These are phyloP conservation scores for Tetragnatha montana DNA, from an alignment of 2,888 invertebrate species.

Conservation along the genomic window DNA sequence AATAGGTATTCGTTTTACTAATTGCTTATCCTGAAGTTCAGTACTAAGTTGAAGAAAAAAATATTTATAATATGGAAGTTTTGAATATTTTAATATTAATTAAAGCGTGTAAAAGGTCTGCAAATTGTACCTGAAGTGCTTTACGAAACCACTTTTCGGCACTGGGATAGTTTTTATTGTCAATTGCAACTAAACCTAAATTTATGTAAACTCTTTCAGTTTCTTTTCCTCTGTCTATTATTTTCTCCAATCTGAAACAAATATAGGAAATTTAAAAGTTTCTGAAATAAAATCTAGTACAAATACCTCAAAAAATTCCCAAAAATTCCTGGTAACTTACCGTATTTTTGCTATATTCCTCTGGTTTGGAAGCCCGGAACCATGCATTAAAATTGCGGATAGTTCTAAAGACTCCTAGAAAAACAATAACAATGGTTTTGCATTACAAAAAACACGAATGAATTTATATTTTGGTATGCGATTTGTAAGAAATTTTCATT, in stretches of 20 bases:
- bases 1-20: no score
- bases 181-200: conserved; percentile 76
- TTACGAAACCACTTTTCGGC: conserved; percentile 75
- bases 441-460: no score
- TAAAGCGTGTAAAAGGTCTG: background rate
- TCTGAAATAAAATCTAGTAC: background rate
- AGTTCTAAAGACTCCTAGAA: conserved; percentile 76
- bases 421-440: background rate
- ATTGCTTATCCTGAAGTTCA: no score
- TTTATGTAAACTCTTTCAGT: conserved; percentile 75
- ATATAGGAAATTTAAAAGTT: background rate
- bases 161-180: conserved; percentile 74
- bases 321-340: conserved; percentile 8
- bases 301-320: background rate
- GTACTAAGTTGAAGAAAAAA: no score
- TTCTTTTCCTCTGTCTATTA: conserved; percentile 60
- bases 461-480: no score
- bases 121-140: conserved; percentile 74
- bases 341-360: conserved; percentile 55
- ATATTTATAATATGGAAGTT: no score
- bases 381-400: conserved; percentile 76
- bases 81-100: no score
- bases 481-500: no score
- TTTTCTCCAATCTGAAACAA: conserved; percentile 54
- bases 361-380: conserved; percentile 74